phyloP scores from a whole-genome alignment of 1,140 invertebrate genomes.

The Drosophila chauvacae region DNA sequence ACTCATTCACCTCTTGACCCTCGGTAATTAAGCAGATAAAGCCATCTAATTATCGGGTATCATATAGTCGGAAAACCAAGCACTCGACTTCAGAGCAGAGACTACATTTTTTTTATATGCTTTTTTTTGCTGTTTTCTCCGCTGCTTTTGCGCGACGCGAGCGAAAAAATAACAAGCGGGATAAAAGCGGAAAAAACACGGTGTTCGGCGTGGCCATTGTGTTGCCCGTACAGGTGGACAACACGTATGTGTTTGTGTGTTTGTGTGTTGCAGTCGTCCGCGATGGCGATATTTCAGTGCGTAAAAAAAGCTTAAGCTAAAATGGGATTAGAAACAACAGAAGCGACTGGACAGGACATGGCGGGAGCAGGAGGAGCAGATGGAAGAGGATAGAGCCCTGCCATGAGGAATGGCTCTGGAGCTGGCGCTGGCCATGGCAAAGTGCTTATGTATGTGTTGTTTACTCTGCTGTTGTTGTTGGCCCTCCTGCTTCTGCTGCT shows the following conservation, averaged over 20 bases:
- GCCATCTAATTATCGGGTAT: constrained; percentile 32
- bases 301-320: constrained; percentile 76
- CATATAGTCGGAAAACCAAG: constrained; percentile 23
- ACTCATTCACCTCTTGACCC: background rate
- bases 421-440: constrained; percentile 39
- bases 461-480: constrained; percentile 36
- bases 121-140: background rate
- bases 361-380: background rate
- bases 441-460: constrained; percentile 54
- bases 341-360: constrained; percentile 29
- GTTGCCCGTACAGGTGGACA: constrained; percentile 31
- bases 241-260: background rate
- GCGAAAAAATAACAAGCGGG: constrained; percentile 25
- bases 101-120: background rate
- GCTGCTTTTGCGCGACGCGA: background rate
- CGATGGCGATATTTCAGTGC: constrained; percentile 49
- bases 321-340: constrained; percentile 78
- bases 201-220: constrained; percentile 16
- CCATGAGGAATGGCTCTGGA: constrained; percentile 29
- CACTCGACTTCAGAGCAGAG: background rate
- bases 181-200: constrained; percentile 27
- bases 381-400: background rate
- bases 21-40: constrained; percentile 6
- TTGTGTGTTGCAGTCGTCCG: background rate
- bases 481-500: background rate